Evolutionary conservation across 2,113 vertebrate species (phyloP), one percentile per base, ranked within the genome.

Genomic region (Poeciliopsis prolifica): DNA sequence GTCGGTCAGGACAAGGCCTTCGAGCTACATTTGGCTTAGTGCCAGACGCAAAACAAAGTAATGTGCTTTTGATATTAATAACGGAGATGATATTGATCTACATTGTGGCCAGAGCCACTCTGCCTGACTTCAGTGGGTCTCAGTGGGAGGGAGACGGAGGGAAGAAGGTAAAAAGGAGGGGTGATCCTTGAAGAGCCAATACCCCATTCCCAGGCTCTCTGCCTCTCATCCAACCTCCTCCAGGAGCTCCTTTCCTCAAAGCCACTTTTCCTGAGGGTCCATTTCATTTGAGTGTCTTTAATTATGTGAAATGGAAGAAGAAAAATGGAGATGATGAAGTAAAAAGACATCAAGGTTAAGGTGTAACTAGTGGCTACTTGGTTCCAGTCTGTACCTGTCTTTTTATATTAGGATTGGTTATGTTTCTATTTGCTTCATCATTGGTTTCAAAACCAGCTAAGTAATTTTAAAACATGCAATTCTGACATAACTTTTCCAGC

Each of bases 61-160:
- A 98, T 98, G 95, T 67, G 96, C 96, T 97, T 99, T 98, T 98
- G 97, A 99, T 99, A 99, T 98, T 98, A 98, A 98, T 98, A 99
- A 97, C 96, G 94, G 94, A 97, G 96, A 97, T 96, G 96, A 96
- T 98, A 98, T 98, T 97, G 97, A 98, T 98, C 96, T 71, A 74
- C 65, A 80, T 91, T 88, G 87, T 84, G 95, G 94, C 92, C 94
- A 95, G 95, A 95, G 95, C 95, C 94, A 95, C 87, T 91, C 87
- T 77, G 68, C 87, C 80, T 89, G 71, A 82, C 87, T 88, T 86
- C 82, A 86, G 89, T 90, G 86, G 88, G 87, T 78, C 78, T 66
- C 70, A 54, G 80, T 79, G n/a, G 77, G 79, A 79, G 75, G 77
- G 69, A 66, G 70, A 77, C 5, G 68, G 61, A 80, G 83, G 87